Base-by-base conservation (phyloP, 2,797 vertebrate genomes). In the Sebastes trivittatus region DNA sequence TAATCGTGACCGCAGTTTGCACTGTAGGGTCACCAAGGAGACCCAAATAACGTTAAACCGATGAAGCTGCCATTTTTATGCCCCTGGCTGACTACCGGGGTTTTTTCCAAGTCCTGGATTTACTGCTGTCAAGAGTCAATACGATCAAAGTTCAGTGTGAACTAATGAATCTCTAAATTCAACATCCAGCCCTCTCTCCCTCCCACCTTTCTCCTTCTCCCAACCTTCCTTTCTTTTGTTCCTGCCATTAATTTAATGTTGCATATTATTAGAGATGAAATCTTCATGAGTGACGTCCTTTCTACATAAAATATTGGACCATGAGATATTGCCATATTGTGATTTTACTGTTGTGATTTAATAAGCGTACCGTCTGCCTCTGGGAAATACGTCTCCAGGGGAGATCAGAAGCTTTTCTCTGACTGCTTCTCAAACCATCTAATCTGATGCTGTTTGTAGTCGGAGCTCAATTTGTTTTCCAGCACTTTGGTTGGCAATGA, bases 71-170 rank as follows among this genome's bases (percentile, higher is more conserved):
- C 16, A 16, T 67, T 69, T 82, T 73, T 54, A 78, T 79, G n/a
- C 55, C 61, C 49, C 22, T 67, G 11, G 58, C 27, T 30, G 9
- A 67, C 68, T 61, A 68, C 18, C 65, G 23, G 8, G 8, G 71
- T 42, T 27, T 78, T 71, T 70, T 67, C 56, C 14, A n/a, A 20
- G 23, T 59, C 56, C 7, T 23, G 36, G 76, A 88, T 92, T 86
- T 90, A 91, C 72, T 73, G 75, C 84, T 1, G 11, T 55, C 23
- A 13, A 73, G 11, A 78, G 87, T 90, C 87, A 92, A 88, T 83
- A 82, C 36, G 81, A 88, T 81, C 88, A 92, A 87, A 88, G 89
- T 85, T 88, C 82, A 84, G 66, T 55, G 62, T 20, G 60, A 87
- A 85, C 59, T 62, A 52, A 85, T 78, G n/a, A 85, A 78, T 83